Base-by-base conservation (phyloP, 2,888 invertebrate genomes). In the Acrobasis consociella region DNA sequence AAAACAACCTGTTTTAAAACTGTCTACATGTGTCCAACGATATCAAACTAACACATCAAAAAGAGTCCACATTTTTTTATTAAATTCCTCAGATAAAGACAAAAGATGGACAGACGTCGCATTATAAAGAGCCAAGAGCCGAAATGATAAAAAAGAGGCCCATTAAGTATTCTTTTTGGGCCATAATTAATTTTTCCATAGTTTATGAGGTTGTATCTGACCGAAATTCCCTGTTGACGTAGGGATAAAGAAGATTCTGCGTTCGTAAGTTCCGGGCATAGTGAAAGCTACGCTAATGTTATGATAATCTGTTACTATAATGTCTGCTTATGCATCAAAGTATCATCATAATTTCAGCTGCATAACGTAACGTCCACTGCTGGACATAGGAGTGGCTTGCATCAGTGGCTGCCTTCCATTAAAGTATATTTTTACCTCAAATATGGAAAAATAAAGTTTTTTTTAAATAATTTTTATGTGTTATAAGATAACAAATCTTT, bases 161-260 rank as follows among this genome's bases (percentile, higher is more conserved):
- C 59, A 59, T 59, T 39, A 60, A 42, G 22, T 60, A 60, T 60
- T 60, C 60, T 42, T 60, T 56, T 60, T 39, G 60, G n/a, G 51
- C 39, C 42, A 50, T 87, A 86, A 87, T 88, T 86, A 87, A 87
- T 84, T 85, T 86, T 73, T 76, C 62, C 70, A 80, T 83, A 83
- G 80, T 83, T 83, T 82, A 81, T 80, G 72, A 76, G 76, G 70
- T 71, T 72, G 75, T 75, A 73, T 72, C 73, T 68, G 51, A 42
- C 74, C 64, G 72, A 69, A 74, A 75, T 73, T 73, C 75, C 68
- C 73, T 75, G 71, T 75, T 77, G 72, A 71, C 70, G 73, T 50
- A 53, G 51, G 58, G 61, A 64, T 55, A 58, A 63, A 64, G 61
- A 64, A 66, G 39, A 55, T 37, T 37, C 51, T 38, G 59, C 49